These are phyloP conservation scores for Perodicticus potto DNA, from an alignment of 2,797 vertebrate genomes.

Conservation along the genomic window DNA sequence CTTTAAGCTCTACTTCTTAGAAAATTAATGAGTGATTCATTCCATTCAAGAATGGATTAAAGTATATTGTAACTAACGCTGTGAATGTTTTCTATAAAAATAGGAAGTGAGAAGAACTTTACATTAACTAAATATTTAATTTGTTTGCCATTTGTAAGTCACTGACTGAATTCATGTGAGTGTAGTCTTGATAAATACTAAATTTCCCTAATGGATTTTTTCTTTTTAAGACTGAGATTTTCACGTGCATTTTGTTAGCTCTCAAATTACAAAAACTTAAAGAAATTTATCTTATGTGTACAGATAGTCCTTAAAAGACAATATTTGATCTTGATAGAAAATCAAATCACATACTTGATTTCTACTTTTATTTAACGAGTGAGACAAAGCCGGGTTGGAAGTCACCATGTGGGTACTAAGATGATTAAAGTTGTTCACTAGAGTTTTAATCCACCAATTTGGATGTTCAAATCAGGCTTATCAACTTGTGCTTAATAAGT, in stretches of 20 bases:
- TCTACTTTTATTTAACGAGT: not conserved
- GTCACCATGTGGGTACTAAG: not conserved
- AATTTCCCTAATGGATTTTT: not conserved
- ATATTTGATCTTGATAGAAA: not conserved
- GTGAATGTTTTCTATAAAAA: constrained; percentile 25
- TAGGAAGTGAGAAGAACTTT: not conserved
- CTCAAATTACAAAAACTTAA: not conserved
- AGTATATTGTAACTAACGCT: constrained; percentile 22
- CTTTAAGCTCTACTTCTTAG: not conserved
- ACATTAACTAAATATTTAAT: constrained; percentile 23
- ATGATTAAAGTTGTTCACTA: constrained; percentile 26
- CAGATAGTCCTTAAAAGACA: not conserved
- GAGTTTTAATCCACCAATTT: constrained; percentile 12
- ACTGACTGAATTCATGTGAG: not conserved
- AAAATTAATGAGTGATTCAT: constrained; percentile 64
- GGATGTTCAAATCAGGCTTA: not conserved
- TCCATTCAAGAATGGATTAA: not conserved
- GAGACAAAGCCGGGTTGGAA: not conserved
- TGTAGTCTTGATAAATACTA: not conserved
- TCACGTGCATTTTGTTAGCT: too few relatives aligned
- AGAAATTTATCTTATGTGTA: not conserved
- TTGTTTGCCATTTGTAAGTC: not conserved
- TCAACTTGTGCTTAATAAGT: not conserved
- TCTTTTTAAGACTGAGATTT: too few relatives aligned
- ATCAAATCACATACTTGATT: not conserved